Percentiles rank a stretch among this genome's conserved stretches.
Conservation (phyloP, 2,888 invertebrate genomes). For the Drosophila austrosaltans region DNA sequence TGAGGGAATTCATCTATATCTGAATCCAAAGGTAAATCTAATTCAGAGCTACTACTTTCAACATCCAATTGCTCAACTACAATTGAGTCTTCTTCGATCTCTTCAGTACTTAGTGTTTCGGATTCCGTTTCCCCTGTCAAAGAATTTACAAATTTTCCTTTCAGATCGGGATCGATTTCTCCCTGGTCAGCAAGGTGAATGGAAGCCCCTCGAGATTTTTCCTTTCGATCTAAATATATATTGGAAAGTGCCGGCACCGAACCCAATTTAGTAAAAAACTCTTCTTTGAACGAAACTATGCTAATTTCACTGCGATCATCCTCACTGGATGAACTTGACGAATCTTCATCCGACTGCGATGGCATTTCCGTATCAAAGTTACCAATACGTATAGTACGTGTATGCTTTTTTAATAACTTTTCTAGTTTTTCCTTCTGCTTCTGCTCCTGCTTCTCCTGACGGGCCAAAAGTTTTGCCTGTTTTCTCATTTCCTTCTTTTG, state of each 20-base stretch:
- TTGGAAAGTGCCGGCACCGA: neutral
- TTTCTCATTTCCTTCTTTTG: neutral
- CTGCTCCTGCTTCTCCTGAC: neutral
- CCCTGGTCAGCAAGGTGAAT: neutral
- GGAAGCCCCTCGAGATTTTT: neutral
- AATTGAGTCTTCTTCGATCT: neutral
- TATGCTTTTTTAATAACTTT: neutral
- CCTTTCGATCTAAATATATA: neutral
- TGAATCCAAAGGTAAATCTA: neutral
- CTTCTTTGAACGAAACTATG: neutral
- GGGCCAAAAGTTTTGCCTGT: neutral
- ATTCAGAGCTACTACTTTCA: neutral
- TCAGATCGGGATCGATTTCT: neutral
- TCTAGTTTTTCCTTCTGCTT: neutral
- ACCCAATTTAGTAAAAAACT: neutral
- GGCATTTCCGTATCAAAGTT: neutral
- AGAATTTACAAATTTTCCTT: slow-evolving; percentile 17
- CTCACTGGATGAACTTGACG: neutral
- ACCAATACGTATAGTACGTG: neutral
- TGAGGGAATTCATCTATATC: neutral
- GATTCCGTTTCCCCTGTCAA: slow-evolving; percentile 22
- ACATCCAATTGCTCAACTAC: neutral
- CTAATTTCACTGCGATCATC: neutral
- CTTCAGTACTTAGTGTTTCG: neutral
- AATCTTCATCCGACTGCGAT: neutral